phyloP scores from a whole-genome alignment of 2,888 invertebrate genomes.

The Lysandra bellargus region DNA sequence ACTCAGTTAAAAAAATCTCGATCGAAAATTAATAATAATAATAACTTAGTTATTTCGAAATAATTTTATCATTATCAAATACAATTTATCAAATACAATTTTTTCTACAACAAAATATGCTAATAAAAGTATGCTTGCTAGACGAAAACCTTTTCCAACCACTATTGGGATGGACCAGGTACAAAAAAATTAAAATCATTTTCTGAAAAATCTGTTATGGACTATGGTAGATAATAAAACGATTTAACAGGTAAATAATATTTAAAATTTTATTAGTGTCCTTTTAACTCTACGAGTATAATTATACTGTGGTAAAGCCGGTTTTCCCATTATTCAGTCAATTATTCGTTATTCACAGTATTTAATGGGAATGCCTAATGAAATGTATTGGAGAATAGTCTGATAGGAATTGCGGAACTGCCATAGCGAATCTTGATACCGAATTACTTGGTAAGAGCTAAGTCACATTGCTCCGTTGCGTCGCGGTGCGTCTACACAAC shows the following conservation, averaged over 20 bases:
- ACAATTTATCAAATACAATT: not conserved
- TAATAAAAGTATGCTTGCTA: too few relatives aligned
- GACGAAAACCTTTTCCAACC: too few relatives aligned
- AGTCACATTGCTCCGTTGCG: not conserved
- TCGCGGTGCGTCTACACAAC: not conserved
- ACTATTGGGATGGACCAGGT: not conserved
- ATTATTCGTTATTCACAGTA: conserved; percentile 33
- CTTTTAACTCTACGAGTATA: not conserved
- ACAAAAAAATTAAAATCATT: not conserved
- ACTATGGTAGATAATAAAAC: too few relatives aligned
- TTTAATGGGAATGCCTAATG: conserved; percentile 39
- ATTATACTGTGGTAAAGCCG: not conserved
- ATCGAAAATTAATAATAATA: not conserved
- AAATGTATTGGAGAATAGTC: conserved; percentile 38
- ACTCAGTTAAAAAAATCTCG: not conserved
- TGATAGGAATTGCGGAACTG: conserved; percentile 37
- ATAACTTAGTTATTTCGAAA: not conserved
- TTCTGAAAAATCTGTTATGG: not conserved
- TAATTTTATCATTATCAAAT: not conserved
- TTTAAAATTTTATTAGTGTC: not conserved
- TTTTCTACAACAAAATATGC: too few relatives aligned
- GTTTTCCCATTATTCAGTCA: not conserved
- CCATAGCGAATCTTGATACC: conserved; percentile 43
- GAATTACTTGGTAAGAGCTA: conserved; percentile 43
- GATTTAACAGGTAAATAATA: not conserved